phyloP scores from a whole-genome alignment of 2,113 vertebrate genomes.

The Peromyscus polionotus region DNA sequence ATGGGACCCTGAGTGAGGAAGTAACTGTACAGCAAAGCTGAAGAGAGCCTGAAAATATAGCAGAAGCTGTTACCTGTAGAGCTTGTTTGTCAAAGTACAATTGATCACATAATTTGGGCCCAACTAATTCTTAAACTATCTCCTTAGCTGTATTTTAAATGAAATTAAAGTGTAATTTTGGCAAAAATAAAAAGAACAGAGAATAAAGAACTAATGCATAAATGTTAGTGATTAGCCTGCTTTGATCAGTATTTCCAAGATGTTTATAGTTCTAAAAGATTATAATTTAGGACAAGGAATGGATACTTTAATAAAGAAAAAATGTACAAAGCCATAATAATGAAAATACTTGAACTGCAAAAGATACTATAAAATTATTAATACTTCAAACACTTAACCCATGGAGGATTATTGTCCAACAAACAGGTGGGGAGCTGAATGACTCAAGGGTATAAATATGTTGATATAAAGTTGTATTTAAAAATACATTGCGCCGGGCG shows the following conservation, averaged over 20 bases:
- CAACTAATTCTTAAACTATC: neutral
- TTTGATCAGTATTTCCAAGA: neutral
- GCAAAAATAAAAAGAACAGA: neutral
- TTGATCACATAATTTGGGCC: neutral
- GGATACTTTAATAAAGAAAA: neutral
- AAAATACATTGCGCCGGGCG: neutral
- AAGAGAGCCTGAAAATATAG: neutral
- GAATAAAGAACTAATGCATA: neutral
- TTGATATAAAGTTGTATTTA: neutral
- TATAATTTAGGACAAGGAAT: neutral
- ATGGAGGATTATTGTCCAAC: neutral
- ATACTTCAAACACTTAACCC: neutral
- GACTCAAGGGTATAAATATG: neutral
- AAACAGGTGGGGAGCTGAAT: too few relatives aligned
- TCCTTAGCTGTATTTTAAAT: neutral
- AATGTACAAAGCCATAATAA: neutral
- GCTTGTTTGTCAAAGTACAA: neutral
- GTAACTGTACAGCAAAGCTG: neutral
- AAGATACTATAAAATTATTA: neutral
- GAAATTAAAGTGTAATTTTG: neutral
- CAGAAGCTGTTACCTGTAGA: neutral
- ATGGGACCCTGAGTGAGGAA: neutral
- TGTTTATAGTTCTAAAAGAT: neutral
- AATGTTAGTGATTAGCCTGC: neutral
- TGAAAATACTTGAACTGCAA: neutral